Base-by-base conservation (phyloP, 2,797 vertebrate species). In the Agapornis canus region DNA sequence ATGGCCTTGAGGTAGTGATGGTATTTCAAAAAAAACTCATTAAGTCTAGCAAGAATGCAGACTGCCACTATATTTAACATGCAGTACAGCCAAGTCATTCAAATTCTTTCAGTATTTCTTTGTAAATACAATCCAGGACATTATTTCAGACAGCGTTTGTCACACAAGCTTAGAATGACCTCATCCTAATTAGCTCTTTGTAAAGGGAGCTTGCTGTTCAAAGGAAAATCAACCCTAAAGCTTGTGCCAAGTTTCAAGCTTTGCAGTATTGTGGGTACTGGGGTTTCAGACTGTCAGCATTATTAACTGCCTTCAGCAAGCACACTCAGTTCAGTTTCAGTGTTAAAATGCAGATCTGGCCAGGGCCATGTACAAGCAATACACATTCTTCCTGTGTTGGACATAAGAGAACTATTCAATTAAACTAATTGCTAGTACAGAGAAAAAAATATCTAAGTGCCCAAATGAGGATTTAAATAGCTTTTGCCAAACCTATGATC, bases 401-500 rank as follows among this genome's bases (percentile, higher is more conserved):
- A 51, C 2, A 1, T 26, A 20, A 52, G n/a, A 51, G 59, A 82
- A 29, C 45, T 69, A 31, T 31, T 82, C 65, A 92, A 94, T 83
- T 90, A 82, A 5, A 26, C 26, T 68, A 78, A 87, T 80, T 15
- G 42, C 60, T 61, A 52, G 60, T 85, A 66, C 51, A 85, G 60
- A 78, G 59, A 71, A 92, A 71, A 92, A 71, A 35, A 35, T 14
- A 61, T 32, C 4, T 18, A 64, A 85, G 45, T 47, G 79, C 82
- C 79, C 5, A 9, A 83, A 70, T 76, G 80, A 81, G 49, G 76
- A 51, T 81, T 91, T 83, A 91, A 94, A 92, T 52, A 43, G 82
- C 73, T 71, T 94, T 71, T 82, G 72, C 47, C 57, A 95, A 96
- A 85, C 92, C 84, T 91, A 40, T 83, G 86, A 84, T 89, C 89